phyloP scores from a whole-genome alignment of 2,113 vertebrate genomes.

The Chionomys nivalis region DNA sequence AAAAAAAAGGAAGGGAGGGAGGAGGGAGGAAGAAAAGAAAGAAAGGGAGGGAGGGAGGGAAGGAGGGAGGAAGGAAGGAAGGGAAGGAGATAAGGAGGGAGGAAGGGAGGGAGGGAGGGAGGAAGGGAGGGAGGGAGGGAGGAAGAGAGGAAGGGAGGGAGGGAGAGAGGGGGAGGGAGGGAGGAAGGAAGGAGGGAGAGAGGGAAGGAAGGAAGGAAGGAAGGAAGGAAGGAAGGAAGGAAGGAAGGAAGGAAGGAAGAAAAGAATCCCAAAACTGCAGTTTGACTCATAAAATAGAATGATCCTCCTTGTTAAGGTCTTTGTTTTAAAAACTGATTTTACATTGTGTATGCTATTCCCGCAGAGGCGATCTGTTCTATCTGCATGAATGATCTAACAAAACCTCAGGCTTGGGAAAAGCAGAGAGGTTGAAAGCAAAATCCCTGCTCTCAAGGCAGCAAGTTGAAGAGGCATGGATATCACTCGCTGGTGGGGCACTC shows the following conservation, averaged over 20 bases:
- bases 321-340: not conserved
- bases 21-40: not conserved
- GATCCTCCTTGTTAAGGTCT: not conserved
- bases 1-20: not conserved
- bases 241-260: too few relatives aligned
- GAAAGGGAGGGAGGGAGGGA: not conserved
- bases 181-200: not conserved
- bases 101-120: fast-evolving
- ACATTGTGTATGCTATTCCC: not conserved
- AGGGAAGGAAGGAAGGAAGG: fast-evolving
- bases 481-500: not conserved
- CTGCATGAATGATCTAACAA: not conserved
- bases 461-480: not conserved
- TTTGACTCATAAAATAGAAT: not conserved
- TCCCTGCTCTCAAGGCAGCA: not conserved
- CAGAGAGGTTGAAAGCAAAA: not conserved
- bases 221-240: fast-evolving
- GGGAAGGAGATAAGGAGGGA: fast-evolving
- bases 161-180: not conserved
- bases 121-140: fast-evolving
- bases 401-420: not conserved
- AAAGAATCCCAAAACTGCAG: not conserved
- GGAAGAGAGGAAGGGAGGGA: too few relatives aligned
- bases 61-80: not conserved
- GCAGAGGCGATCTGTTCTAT: not conserved